Base-by-base conservation (phyloP, 1,140 invertebrate genomes). In the Cylas formicarius region DNA sequence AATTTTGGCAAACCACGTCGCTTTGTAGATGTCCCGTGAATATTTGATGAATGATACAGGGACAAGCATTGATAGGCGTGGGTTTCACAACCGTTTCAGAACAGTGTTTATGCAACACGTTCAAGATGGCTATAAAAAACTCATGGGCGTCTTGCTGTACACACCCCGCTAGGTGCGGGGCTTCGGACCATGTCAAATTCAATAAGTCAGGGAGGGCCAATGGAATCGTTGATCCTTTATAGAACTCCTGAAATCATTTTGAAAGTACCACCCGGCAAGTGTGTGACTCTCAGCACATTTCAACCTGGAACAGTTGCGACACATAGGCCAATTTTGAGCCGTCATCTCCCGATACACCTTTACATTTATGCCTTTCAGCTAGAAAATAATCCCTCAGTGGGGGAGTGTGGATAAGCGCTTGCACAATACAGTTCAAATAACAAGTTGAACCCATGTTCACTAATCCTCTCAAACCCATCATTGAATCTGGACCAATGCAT, bases 141-240 rank as follows among this genome's bases (percentile, higher is more conserved):
- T 99, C 95, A 63, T 99, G 96, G 39, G 95, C 94, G 69, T 99
- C 96, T 67, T 98, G 94, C 64, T 98, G 94, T 62, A 96, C 89
- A 66, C 97, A 94, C 23, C 93, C 91, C 20, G 93, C 91, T 50
- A 99, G 76, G 67, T 97, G 90, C 43, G 84, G 78, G 19, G 91
- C 93, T 67, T 97, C 90, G 3, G 88, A 95, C 94, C 95, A 98
- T 52, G 97, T 92, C 56, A 97, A 73, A 70, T 95, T 86, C 34
- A 97, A 73, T 27, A 97, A 70, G 24, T 86, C 81, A 64, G 91
- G 86, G 24, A 96, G 76, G 10, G 89, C 90, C 58, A 97, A 69
- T 0, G 93, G 90, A 3, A 82, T 81, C 56, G 84, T 82, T 39
- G 82, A 82, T 9, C 91, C 92, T 3, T 86, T 92, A 68, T 96